phyloP scores from a whole-genome alignment of 2,888 invertebrate species.

The Cheilosia grossa region DNA sequence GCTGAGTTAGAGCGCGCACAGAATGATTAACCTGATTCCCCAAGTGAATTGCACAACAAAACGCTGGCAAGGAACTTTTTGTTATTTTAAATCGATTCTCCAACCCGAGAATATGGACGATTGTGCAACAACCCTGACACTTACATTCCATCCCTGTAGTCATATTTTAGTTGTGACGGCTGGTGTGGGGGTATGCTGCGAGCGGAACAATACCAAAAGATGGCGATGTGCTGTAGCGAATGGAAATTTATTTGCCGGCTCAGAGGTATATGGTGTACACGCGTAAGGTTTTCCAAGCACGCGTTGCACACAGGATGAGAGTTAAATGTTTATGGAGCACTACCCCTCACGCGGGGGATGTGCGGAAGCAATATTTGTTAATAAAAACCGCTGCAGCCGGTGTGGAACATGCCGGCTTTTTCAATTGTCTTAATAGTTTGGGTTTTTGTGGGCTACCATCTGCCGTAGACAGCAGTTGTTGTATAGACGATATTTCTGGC shows the following conservation, averaged over 20 bases:
- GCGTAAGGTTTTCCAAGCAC: slow-evolving; percentile 43
- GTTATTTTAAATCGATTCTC: slow-evolving; percentile 70
- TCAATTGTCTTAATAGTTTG: slow-evolving; percentile 63
- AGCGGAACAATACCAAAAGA: slow-evolving; percentile 26
- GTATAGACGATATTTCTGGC: slow-evolving; percentile 21
- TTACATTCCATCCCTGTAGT: slow-evolving; percentile 32
- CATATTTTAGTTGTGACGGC: slow-evolving; percentile 13
- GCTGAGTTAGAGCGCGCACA: slow-evolving; percentile 51
- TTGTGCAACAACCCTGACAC: slow-evolving; percentile 67
- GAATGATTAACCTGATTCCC: slow-evolving; percentile 77
- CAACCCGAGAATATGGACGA: slow-evolving; percentile 48
- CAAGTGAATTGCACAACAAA: slow-evolving; percentile 72
- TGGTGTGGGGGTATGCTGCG: not conserved
- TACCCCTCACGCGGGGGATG: slow-evolving; percentile 5
- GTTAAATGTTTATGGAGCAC: slow-evolving; percentile 31
- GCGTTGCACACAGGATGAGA: slow-evolving; percentile 35
- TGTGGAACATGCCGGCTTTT: slow-evolving; percentile 17
- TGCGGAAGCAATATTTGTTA: slow-evolving; percentile 37
- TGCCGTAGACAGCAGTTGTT: slow-evolving; percentile 48
- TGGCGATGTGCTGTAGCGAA: slow-evolving; percentile 26
- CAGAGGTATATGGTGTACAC: slow-evolving; percentile 26
- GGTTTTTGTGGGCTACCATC: slow-evolving; percentile 53
- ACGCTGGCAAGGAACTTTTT: slow-evolving; percentile 53
- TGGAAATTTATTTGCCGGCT: slow-evolving; percentile 55
- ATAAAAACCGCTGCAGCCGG: slow-evolving; percentile 48